These are phyloP conservation scores for Callinectes sapidus DNA, from an alignment of 2,888 invertebrate species.

Conservation along the genomic window DNA sequence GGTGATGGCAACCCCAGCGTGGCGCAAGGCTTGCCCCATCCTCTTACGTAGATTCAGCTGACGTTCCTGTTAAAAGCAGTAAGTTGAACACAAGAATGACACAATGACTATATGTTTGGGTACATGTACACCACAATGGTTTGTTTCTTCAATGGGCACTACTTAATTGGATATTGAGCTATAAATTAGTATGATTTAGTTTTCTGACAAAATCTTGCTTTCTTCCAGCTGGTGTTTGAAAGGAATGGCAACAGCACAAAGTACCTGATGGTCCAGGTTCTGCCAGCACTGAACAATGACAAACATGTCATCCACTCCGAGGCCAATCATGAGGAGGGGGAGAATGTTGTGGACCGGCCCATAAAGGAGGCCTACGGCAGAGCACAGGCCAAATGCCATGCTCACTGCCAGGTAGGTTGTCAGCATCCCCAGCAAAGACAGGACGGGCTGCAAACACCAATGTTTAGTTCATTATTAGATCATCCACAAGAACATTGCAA, in stretches of 20 bases:
- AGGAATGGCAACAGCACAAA: background rate
- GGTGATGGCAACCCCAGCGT: conserved; percentile 89
- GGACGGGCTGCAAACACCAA: conserved; percentile 78
- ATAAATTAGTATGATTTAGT: background rate
- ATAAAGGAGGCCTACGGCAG: conserved; percentile 83
- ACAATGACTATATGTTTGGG: too few species aligned
- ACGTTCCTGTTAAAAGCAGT: conserved; percentile 39
- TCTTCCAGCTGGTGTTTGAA: background rate
- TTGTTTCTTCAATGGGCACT: background rate
- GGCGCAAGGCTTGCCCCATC: conserved; percentile 84
- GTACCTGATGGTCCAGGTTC: conserved; percentile 76
- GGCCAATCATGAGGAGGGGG: conserved; percentile 88
- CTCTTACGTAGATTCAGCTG: conserved; percentile 80
- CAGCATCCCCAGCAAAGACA: conserved; percentile 83
- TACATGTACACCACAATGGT: background rate
- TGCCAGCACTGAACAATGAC: conserved; percentile 88
- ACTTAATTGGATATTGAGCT: background rate
- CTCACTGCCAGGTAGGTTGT: conserved; percentile 85
- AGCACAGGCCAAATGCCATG: conserved; percentile 84
- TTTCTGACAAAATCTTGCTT: too few species aligned
- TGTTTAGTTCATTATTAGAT: background rate
- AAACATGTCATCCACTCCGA: conserved; percentile 89
- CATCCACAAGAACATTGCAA: background rate
- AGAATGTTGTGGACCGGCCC: conserved; percentile 89
- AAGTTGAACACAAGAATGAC: background rate